Percentiles rank a stretch among this genome's conserved stretches.
Evolutionary conservation across 2,113 vertebrate genomes (phyloP).

Genomic region (Semicossyphus pulcher): DNA sequence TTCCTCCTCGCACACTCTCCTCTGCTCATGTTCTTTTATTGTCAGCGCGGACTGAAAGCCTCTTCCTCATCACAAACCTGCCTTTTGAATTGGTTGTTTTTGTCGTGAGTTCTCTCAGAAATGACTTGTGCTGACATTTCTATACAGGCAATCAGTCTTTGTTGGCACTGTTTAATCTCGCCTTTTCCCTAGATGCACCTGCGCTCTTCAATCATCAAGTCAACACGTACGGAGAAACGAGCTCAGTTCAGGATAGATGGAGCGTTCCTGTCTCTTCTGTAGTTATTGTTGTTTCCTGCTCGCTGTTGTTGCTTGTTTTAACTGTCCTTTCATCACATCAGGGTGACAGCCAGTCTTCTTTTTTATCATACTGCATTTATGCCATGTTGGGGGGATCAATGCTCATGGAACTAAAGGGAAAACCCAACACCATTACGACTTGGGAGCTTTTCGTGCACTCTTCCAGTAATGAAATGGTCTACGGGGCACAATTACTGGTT

Average conservation of each 20-base stretch:
- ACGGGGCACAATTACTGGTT: no score
- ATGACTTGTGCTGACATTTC: slow-evolving; percentile 61
- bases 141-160: slow-evolving; percentile 51
- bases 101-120: slow-evolving; percentile 46
- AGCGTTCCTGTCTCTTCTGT: not conserved
- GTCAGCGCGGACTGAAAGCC: slow-evolving; percentile 19
- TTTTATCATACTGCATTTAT: no score
- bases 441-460: no score
- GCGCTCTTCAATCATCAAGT: slow-evolving; percentile 46
- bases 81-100: slow-evolving; percentile 50
- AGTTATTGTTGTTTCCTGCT: slow-evolving; percentile 24
- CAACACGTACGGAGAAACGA: slow-evolving; percentile 21
- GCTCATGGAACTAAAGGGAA: no score
- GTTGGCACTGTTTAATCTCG: slow-evolving; percentile 54
- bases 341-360: not conserved
- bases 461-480: no score
- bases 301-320: slow-evolving; percentile 15
- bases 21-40: not conserved
- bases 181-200: slow-evolving; percentile 24
- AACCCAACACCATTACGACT: no score
- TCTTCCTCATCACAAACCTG: slow-evolving; percentile 55
- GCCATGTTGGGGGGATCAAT: no score
- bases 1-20: not conserved
- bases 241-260: slow-evolving; percentile 4
- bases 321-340: slow-evolving; percentile 39